Conservation (phyloP, 2,888 invertebrate species). For the Drosophila buzzatii region DNA sequence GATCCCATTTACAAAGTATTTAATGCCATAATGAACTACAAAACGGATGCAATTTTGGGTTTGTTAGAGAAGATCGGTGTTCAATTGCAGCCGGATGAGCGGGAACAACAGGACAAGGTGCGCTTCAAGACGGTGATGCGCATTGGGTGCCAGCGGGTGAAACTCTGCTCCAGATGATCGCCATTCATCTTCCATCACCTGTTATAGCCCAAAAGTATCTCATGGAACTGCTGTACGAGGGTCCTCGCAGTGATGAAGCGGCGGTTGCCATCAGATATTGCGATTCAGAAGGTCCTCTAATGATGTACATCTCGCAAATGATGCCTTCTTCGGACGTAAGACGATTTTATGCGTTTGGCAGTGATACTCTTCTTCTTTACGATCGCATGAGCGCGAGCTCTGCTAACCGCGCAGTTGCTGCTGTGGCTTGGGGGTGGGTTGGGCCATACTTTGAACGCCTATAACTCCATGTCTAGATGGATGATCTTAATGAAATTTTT, state of each 20-base stretch:
- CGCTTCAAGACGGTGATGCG: conserved; percentile 99
- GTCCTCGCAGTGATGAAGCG: conserved; percentile 97
- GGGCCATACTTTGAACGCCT: no score
- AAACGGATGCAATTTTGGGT: conserved; percentile 94
- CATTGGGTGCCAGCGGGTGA: conserved; percentile 99
- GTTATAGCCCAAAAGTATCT: conserved; percentile 99
- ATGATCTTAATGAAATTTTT: no score
- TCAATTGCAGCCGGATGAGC: conserved; percentile 96
- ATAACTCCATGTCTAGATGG: no score
- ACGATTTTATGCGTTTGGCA: conserved; percentile 99
- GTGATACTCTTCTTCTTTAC: no score
- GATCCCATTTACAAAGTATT: conserved; percentile 99
- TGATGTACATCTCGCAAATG: conserved; percentile 99
- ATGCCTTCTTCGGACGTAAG: conserved; percentile 99
- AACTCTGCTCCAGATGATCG: conserved; percentile 99
- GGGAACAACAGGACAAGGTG: conserved; percentile 98
- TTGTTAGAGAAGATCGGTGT: conserved; percentile 96
- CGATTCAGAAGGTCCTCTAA: conserved; percentile 97
- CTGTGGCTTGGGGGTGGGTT: no score
- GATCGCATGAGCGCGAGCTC: no score
- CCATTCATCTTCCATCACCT: conserved; percentile 99
- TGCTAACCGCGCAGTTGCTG: no score
- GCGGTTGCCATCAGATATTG: conserved; percentile 96
- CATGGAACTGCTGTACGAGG: conserved; percentile 99
- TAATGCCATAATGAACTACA: conserved; percentile 94